These are phyloP conservation scores for Rhinoderma darwinii DNA, from an alignment of 2,113 vertebrate species.

Conservation along the genomic window DNA sequence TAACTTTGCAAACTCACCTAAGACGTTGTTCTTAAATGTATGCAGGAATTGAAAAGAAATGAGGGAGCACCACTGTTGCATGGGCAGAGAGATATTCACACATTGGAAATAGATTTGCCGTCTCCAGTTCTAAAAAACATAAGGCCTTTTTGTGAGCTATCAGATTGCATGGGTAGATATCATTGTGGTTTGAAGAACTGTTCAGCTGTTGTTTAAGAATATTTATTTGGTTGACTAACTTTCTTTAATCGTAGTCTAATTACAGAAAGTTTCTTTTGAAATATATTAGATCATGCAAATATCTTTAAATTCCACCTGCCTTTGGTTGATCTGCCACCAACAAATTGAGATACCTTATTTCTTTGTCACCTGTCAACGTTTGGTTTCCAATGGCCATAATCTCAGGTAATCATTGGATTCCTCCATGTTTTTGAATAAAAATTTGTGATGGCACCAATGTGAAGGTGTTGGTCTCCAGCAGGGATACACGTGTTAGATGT, in stretches of 20 bases:
- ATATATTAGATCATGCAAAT: slow-evolving; percentile 46
- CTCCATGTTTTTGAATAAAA: too few species aligned
- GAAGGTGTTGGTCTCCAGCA: too few species aligned
- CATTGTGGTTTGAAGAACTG: slow-evolving; percentile 53
- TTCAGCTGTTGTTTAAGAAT: slow-evolving; percentile 52
- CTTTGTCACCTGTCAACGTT: background rate
- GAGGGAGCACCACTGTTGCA: too few species aligned
- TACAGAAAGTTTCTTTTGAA: slow-evolving; percentile 32
- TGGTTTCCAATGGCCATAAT: background rate
- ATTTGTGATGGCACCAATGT: too few species aligned
- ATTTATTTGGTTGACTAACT: slow-evolving; percentile 58
- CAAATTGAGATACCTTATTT: background rate
- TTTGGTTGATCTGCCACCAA: background rate
- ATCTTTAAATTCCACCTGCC: background rate
- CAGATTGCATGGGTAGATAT: slow-evolving; percentile 43
- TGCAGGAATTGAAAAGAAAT: background rate
- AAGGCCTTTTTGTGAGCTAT: slow-evolving; percentile 49
- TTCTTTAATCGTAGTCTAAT: slow-evolving; percentile 42
- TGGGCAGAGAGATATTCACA: slow-evolving; percentile 40
- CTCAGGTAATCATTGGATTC: background rate
- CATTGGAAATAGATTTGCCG: slow-evolving; percentile 36
- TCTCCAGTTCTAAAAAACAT: slow-evolving; percentile 35
- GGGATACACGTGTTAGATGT: too few species aligned
- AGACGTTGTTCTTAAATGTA: slow-evolving; percentile 8
- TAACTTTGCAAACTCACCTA: background rate